Evolutionary conservation across 2,797 vertebrate genomes (phyloP), one percentile per base, ranked within the genome.

Genomic region (Girardinus metallicus): DNA sequence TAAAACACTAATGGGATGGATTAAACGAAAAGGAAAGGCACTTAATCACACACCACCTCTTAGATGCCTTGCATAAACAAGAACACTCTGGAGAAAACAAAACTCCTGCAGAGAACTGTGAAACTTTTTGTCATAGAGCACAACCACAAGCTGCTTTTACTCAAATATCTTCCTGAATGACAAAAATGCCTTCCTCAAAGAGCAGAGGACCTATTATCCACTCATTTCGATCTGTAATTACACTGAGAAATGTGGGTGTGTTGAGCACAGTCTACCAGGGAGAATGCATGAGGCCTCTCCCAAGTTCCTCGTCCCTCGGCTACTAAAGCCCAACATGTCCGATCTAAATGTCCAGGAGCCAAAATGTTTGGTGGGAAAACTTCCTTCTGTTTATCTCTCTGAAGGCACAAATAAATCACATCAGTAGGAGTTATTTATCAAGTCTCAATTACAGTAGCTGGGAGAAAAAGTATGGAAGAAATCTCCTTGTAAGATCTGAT

Each of bases 371-470:
- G 94, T 95, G 95, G 95, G 95, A 95, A 96, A 96, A 92, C 86
- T 89, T 95, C 90, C 89, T 87, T 87, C 87, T 89, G 92, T 95
- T 93, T 92, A 91, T 94, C 88, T 88, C 90, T 94, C 89, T 92
- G 79, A 93, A 94, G 95, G 94, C 94, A 95, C 91, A 95, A 96
- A 96, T 96, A 95, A 96, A 96, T 95, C 93, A 96, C 89, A 94
- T 94, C 85, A 87, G 92, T 93, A 93, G 93, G 92, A 95, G 94
- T 93, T 95, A 95, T 95, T 96, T 92, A 92, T 83, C 77, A 95
- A 94, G 90, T 93, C 91, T 94, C 86, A 93, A 93, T 91, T 85
- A 34, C 31, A 64, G 60, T 18, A 94, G 92, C 86, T 79, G 83
- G 84, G 80, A 51, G 90, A 73, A 82, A 82, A 88, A 87, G 84